phyloP scores from a whole-genome alignment of 2,113 vertebrate genomes.

The Dryoscopus gambensis region DNA sequence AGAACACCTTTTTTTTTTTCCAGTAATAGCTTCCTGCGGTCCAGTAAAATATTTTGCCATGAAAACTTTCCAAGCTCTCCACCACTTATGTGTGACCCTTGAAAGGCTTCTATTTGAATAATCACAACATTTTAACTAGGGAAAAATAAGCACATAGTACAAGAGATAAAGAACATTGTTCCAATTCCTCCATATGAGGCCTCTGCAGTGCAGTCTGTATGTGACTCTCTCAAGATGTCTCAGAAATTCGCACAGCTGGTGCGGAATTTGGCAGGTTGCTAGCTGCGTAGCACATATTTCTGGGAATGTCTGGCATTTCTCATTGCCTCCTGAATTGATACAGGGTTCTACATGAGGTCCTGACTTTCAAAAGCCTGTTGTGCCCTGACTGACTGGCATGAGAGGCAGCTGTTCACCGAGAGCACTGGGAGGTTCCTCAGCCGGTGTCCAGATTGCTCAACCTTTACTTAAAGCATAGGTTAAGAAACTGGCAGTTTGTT shows the following conservation, averaged over 20 bases:
- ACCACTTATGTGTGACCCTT: neutral
- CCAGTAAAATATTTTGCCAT: neutral
- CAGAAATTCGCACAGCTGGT: neutral
- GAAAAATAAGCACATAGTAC: neutral
- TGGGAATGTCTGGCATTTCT: constrained; percentile 16
- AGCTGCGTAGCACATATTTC: neutral
- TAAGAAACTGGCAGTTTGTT: neutral
- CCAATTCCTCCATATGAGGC: neutral
- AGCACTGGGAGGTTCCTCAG: neutral
- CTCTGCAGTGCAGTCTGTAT: neutral
- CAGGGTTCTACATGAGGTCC: neutral
- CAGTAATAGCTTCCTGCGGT: neutral
- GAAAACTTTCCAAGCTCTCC: neutral
- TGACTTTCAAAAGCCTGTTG: neutral
- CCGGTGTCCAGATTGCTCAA: neutral
- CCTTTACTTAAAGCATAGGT: neutral
- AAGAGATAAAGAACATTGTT: neutral
- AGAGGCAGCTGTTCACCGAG: neutral
- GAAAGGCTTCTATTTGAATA: neutral
- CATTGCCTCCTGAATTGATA: neutral
- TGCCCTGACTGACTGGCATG: neutral
- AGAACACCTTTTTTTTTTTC: neutral
- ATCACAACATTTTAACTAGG: neutral
- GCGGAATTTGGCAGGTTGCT: neutral
- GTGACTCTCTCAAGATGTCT: neutral